Base-by-base conservation (phyloP, 2,113 vertebrate species). In the Monopterus albus region DNA sequence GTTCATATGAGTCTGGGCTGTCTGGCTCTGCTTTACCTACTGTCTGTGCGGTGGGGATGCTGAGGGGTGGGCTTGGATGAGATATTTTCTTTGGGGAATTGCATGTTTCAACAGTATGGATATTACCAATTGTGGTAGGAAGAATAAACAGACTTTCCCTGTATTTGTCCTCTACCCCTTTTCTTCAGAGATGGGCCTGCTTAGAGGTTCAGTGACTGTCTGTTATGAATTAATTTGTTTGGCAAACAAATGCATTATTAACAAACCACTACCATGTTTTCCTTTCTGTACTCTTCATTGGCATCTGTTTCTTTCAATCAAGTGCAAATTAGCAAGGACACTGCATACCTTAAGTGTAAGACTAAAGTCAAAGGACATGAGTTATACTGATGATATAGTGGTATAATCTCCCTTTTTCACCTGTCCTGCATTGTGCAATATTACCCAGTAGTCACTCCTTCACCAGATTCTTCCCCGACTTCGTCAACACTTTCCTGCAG, bases 191-290 rank as follows among this genome's bases (percentile, higher is more conserved):
- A 90, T 78, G 78, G 75, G 86, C 42, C 82, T 79, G 79, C 45
- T 75, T 84, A 82, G 78, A 83, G 66, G 71, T 82, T 79, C 83
- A 66, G 87, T 84, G 88, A 90, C 89, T 89, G 88, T 84, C 76
- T 79, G 81, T 83, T 83, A 52, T 78, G 86, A 68, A 84, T 88
- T 84, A 88, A 88, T 89, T 92, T 90, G 86, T 91, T 89, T 83
- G 82, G 85, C 84, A 89, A 89, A 91, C 88, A 87, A 87, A 91
- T 91, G 87, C 75, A 90, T 92, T 89, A 91, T 92, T 92, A 89
- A 91, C 86, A 75, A 89, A 79, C 73, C 68, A 56, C 74, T 57
- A 83, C 84, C 88, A 83, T 87, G 78, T 69, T 78, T 72, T 87
- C 79, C 79, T 81, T 45, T 62, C 78, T 49, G 63, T 43, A 59